Evolutionary conservation across 2,113 vertebrate genomes (phyloP).

Genomic region (Galemys pyrenaicus): DNA sequence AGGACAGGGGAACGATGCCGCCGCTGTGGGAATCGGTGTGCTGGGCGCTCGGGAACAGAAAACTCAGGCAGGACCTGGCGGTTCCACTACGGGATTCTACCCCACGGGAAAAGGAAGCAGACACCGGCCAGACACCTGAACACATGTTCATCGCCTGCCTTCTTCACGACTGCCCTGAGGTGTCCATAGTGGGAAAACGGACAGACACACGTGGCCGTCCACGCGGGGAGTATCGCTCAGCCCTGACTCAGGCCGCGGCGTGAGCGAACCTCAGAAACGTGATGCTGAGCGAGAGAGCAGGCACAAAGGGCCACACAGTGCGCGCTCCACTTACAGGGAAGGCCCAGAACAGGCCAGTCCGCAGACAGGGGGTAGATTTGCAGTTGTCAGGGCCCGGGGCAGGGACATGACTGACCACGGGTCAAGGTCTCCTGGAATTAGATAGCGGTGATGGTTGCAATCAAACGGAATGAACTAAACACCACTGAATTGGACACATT

Average conservation of each 20-base stretch:
- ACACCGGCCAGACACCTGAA: neutral
- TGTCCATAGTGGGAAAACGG: neutral
- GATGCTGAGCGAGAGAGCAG: neutral
- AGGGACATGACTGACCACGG: neutral
- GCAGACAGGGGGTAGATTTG: neutral
- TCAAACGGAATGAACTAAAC: too few relatives aligned
- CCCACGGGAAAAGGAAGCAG: neutral
- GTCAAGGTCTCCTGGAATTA: neutral
- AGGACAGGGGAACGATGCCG: neutral
- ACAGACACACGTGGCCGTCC: fast-evolving
- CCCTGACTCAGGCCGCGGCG: neutral
- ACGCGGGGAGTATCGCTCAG: too few relatives aligned
- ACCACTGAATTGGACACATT: neutral
- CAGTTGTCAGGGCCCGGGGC: neutral
- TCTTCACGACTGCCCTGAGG: neutral
- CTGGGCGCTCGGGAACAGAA: neutral
- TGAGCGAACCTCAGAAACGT: too few relatives aligned
- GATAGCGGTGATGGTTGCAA: neutral
- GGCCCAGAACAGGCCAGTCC: neutral
- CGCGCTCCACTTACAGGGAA: neutral
- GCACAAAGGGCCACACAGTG: neutral
- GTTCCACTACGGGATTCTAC: neutral
- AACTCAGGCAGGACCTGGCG: neutral
- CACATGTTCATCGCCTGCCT: neutral
- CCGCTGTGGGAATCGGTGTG: neutral